Evolutionary conservation across 2,113 vertebrate species (phyloP).

Genomic region (Calidris pygmaea): DNA sequence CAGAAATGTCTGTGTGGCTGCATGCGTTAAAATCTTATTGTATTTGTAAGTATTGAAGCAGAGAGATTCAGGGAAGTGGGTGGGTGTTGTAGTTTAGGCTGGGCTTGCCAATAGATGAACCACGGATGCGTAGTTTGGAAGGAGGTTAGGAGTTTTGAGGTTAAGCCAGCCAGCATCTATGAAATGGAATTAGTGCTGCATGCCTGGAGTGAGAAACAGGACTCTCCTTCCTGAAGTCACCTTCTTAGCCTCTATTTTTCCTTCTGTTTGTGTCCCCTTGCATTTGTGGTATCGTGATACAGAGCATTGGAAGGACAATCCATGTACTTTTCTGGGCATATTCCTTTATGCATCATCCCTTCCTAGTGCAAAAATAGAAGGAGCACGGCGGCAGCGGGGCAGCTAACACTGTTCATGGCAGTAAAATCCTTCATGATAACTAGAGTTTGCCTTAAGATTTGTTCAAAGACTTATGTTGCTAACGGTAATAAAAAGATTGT

Average conservation of each 20-base stretch:
- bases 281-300: neutral
- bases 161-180: neutral
- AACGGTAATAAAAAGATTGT: neutral
- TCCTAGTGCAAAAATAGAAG: neutral
- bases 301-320: neutral
- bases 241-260: neutral
- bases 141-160: neutral
- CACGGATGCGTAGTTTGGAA: neutral
- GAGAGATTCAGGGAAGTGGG: neutral
- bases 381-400: rapidly evolving
- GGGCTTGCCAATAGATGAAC: neutral
- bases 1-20: neutral
- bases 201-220: neutral
- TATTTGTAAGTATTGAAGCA: neutral
- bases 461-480: neutral
- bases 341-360: neutral
- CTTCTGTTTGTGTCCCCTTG: neutral
- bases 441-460: neutral
- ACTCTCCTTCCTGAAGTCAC: neutral
- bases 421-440: neutral
- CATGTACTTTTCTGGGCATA: neutral
- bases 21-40: neutral
- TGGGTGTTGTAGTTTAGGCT: neutral
- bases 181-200: neutral
- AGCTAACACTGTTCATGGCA: neutral